Evolutionary conservation across 2,888 invertebrate species (phyloP).

Genomic region (Ectemnius cavifrons): DNA sequence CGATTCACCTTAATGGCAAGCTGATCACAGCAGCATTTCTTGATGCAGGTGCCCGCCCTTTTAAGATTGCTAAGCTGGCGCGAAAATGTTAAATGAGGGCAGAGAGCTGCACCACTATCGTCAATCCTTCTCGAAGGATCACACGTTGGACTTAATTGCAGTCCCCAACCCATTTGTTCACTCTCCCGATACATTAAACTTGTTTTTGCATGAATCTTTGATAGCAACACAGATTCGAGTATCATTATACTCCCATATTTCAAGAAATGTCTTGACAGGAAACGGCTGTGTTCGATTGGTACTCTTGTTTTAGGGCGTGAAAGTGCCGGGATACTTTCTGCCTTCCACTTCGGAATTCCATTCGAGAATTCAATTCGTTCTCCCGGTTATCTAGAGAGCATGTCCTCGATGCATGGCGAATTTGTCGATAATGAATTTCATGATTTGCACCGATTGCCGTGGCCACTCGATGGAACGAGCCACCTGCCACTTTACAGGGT

Average conservation of each 20-base stretch:
- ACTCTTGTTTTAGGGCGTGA: too few relatives aligned
- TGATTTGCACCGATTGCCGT: slow-evolving; percentile 23
- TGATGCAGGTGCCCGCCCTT: slow-evolving; percentile 20
- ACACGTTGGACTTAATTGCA: not conserved
- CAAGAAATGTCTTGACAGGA: too few relatives aligned
- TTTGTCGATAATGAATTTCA: slow-evolving; percentile 1
- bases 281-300: too few relatives aligned
- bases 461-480: slow-evolving; percentile 34
- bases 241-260: too few relatives aligned
- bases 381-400: not conserved
- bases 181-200: too few relatives aligned
- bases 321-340: too few relatives aligned
- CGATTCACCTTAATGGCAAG: slow-evolving; percentile 43
- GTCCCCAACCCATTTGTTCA: too few relatives aligned
- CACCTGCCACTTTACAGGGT: slow-evolving; percentile 59
- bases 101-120: slow-evolving; percentile 10
- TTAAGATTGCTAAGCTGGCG: slow-evolving; percentile 44
- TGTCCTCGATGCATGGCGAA: not conserved
- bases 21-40: slow-evolving; percentile 16
- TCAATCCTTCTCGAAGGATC: slow-evolving; percentile 4
- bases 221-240: too few relatives aligned
- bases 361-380: too few relatives aligned
- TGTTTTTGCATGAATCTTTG: too few relatives aligned
- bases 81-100: slow-evolving; percentile 47
- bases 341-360: too few relatives aligned